Conservation (phyloP, 2,113 vertebrate species). For the Ochotona princeps region DNA sequence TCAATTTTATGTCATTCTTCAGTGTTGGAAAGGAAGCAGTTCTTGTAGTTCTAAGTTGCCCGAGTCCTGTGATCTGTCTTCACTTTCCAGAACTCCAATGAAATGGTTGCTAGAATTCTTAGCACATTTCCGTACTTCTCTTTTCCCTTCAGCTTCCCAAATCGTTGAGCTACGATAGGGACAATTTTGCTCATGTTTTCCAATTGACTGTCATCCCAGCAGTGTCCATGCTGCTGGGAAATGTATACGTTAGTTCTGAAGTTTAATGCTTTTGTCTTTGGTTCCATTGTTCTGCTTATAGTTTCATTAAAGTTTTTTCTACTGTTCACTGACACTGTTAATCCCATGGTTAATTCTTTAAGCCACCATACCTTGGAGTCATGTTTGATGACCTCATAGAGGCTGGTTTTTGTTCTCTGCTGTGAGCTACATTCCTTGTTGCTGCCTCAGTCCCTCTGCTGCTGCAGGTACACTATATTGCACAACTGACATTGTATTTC, state of each 20-base stretch:
- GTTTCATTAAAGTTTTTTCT: not conserved
- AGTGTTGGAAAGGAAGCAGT: not conserved
- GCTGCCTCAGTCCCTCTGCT: not conserved
- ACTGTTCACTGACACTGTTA: not conserved
- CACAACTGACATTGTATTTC: not conserved
- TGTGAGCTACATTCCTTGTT: not conserved
- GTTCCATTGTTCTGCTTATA: not conserved
- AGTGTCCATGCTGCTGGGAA: not conserved
- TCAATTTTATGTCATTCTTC: not conserved
- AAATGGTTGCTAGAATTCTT: not conserved
- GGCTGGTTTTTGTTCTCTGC: not conserved
- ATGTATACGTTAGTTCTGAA: not conserved
- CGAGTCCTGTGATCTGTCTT: fast-evolving
- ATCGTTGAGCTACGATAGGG: not conserved
- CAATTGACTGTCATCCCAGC: not conserved
- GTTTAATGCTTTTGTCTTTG: not conserved
- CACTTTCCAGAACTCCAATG: not conserved
- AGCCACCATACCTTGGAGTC: not conserved
- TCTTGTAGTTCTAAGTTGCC: not conserved
- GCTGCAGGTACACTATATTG: too few relatives aligned
- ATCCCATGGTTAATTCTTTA: not conserved
- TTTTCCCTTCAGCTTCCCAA: not conserved
- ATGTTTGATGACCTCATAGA: fast-evolving
- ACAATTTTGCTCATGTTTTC: not conserved
- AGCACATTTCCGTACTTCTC: not conserved